A percentile compares a stretch with the other conserved stretches of the same genome.
Evolutionary conservation across 2,797 vertebrate genomes (phyloP).

Genomic region (Falco berigora): DNA sequence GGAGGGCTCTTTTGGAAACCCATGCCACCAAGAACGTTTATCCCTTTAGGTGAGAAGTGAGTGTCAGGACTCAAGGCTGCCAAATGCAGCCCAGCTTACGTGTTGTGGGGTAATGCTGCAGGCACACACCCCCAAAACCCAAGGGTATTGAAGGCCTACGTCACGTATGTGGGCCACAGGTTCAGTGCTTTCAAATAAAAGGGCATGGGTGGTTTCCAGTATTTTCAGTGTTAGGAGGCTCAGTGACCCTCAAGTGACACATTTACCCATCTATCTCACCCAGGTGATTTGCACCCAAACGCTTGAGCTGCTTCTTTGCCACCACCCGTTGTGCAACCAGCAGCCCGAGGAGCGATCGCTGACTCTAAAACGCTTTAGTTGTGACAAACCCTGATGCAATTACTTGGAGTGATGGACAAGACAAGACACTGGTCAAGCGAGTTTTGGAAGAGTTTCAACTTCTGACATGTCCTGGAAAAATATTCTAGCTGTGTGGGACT

Average conservation of each 20-base stretch:
- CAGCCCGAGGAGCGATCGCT: fast-evolving
- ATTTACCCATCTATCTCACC: background rate
- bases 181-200: background rate
- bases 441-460: background rate
- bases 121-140: background rate
- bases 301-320: background rate
- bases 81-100: background rate
- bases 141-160: background rate
- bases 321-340: background rate
- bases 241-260: background rate
- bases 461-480: background rate
- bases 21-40: background rate
- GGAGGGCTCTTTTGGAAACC: background rate
- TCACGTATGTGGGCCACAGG: background rate
- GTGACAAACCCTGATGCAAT: background rate
- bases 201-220: background rate
- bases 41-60: background rate
- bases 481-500: background rate
- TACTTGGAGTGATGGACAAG: background rate
- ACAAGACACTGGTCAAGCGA: background rate
- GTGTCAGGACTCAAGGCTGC: background rate
- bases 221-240: background rate
- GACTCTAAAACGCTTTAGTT: background rate
- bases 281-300: background rate
- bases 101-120: background rate